Evolutionary conservation across 2,113 vertebrate species (phyloP).

Genomic region (Pao palembangensis): DNA sequence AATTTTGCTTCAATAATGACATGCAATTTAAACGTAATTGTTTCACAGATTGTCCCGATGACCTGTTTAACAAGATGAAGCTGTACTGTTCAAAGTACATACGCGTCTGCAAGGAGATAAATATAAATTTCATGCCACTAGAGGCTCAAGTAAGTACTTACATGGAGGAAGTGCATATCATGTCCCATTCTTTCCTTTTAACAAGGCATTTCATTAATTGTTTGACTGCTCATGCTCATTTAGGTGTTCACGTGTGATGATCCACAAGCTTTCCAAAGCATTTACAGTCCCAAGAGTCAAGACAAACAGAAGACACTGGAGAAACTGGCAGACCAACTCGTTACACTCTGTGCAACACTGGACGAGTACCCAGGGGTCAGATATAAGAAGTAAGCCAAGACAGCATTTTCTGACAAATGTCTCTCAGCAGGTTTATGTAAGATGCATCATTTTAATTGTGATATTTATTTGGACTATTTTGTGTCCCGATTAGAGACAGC

Average conservation of each 20-base stretch:
- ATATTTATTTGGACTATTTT: background rate
- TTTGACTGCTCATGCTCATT: background rate
- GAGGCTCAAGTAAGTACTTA: constrained; percentile 83
- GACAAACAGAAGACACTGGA: constrained; percentile 80
- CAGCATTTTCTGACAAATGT: background rate
- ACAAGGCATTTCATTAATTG: too few species aligned
- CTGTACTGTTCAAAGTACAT: constrained; percentile 84
- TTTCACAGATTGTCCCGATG: constrained; percentile 85
- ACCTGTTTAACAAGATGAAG: constrained; percentile 90
- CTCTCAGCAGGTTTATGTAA: too few species aligned
- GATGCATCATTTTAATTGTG: background rate
- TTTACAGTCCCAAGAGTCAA: constrained; percentile 83
- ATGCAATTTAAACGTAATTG: background rate
- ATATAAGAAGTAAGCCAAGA: constrained; percentile 82
- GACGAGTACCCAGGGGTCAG: constrained; percentile 93
- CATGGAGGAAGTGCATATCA: background rate
- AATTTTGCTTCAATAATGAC: background rate
- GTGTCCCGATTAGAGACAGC: constrained; percentile 69
- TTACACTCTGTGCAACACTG: constrained; percentile 89
- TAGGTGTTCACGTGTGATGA: constrained; percentile 92
- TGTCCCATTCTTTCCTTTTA: constrained; percentile 28
- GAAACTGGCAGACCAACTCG: constrained; percentile 86
- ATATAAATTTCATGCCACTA: constrained; percentile 88
- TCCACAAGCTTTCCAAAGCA: constrained; percentile 84
- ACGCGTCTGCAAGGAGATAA: constrained; percentile 90